Evolutionary conservation across 2,888 invertebrate genomes (phyloP).

Genomic region (Slavum lentiscoides): DNA sequence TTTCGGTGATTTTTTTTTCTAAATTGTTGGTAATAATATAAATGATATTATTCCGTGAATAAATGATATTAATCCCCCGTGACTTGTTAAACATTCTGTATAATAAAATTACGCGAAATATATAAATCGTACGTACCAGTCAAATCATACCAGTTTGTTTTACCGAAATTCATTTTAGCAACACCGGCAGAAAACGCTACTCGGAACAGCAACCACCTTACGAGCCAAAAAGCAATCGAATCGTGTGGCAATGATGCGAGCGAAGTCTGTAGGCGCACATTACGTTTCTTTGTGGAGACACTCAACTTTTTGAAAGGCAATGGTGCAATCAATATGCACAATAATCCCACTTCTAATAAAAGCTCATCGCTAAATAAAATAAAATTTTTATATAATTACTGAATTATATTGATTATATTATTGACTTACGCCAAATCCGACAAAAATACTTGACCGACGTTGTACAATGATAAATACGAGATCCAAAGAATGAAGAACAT

Average conservation of each 20-base stretch:
- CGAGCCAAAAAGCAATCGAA: constrained; percentile 68
- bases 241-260: constrained; percentile 63
- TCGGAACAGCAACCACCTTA: constrained; percentile 74
- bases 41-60: no score
- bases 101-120: not conserved
- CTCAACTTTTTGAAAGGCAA: constrained; percentile 59
- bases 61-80: no score
- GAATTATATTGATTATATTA: not conserved
- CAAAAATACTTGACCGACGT: constrained; percentile 75
- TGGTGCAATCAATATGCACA: constrained; percentile 73
- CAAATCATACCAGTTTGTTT: constrained; percentile 78
- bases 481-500: constrained; percentile 70
- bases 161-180: constrained; percentile 71
- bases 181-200: constrained; percentile 73
- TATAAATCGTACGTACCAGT: constrained; percentile 63
- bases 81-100: no score
- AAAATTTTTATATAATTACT: not conserved
- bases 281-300: constrained; percentile 60
- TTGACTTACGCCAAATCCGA: constrained; percentile 72
- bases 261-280: constrained; percentile 56
- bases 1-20: not conserved
- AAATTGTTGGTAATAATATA: not conserved
- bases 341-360: constrained; percentile 73
- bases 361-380: constrained; percentile 68
- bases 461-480: constrained; percentile 73